Conservation (phyloP, 2,888 invertebrate species). For the Caenorhabditis sinica region DNA sequence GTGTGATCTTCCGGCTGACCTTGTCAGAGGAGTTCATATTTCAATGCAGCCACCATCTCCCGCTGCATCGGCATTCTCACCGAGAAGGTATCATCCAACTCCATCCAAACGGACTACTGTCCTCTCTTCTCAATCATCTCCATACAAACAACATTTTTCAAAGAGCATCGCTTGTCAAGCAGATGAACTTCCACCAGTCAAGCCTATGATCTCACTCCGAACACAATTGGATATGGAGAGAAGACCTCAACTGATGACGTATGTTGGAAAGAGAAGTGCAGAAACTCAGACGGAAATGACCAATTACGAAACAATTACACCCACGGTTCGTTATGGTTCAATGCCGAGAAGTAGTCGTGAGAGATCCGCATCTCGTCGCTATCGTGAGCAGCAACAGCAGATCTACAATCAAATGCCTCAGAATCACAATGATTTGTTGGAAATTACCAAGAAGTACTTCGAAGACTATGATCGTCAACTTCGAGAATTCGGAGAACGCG, state of each 20-base stretch:
- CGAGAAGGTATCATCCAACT: conserved; percentile 42
- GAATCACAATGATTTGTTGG: conserved; percentile 76
- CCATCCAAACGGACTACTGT: conserved; percentile 34
- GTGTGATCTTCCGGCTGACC: conserved; percentile 81
- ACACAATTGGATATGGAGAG: conserved; percentile 68
- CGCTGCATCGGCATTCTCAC: conserved; percentile 53
- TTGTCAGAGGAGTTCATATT: conserved; percentile 80
- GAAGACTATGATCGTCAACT: conserved; percentile 81
- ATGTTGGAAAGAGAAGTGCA: conserved; percentile 66
- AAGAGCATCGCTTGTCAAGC: conserved; percentile 57
- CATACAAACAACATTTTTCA: conserved; percentile 24
- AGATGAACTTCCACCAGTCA: conserved; percentile 42
- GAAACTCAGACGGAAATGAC: conserved; percentile 75
- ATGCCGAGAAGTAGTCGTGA: conserved; percentile 52
- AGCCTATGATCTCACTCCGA: conserved; percentile 68
- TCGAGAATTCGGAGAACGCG: conserved; percentile 71
- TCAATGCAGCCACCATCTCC: conserved; percentile 69
- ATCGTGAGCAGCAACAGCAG: conserved; percentile 59
- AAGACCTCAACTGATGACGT: conserved; percentile 60
- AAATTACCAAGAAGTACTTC: conserved; percentile 78
- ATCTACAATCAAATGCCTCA: conserved; percentile 63
- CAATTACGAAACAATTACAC: conserved; percentile 51
- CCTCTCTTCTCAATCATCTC: conserved; percentile 21
- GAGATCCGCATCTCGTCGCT: conserved; percentile 50
- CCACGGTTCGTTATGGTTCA: conserved; percentile 50